Evolutionary conservation across 1,140 invertebrate genomes (phyloP), one percentile per base, ranked within the genome.

Genomic region (Eumaeus atala): DNA sequence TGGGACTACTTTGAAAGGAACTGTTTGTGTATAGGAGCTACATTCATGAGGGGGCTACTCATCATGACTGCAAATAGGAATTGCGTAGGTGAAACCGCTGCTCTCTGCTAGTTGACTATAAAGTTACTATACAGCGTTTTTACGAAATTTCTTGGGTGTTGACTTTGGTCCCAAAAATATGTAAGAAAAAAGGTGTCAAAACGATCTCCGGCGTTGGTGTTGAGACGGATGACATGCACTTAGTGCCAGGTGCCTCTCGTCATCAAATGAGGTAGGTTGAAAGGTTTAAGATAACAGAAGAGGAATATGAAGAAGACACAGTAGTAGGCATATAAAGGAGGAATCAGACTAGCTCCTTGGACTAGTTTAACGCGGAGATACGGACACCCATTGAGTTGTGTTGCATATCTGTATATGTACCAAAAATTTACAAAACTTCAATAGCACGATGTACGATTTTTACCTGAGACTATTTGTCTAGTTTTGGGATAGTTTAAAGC

Each of bases 301-400:
- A n/a, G n/a, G n/a, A n/a, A n/a, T n/a, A n/a, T n/a, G n/a, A n/a
- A n/a, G n/a, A n/a, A n/a, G n/a, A n/a, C 40, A 51, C 50, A 40
- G 36, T 51, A 53, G 47, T 53, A 48, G 48, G 53, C 21, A 21
- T 63, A 61, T 54, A 38, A 48, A 48, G 53, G 53, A 50, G 66
- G 70, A 77, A 9, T 72, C 62, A 58, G 34, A 28, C 67, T 74
- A 81, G 80, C 73, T 78, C 77, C 69, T 37, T 36, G 9, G 1
- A 77, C 80, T 81, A 75, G 70, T 66, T 77, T 34, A 62, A 81
- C 67, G 74, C 70, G 78, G 72, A 84, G 80, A 80, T 66, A 78
- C 69, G 78, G 76, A 84, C 78, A 66, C 72, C 77, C 57, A 14
- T 6, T 17, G 8, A 1, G 11, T 14, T 11, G 3, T 5, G 14